Percentiles rank a stretch among this genome's conserved stretches.
These are phyloP conservation scores for Anas platyrhynchos DNA, from an alignment of 2,113 vertebrate genomes.

Conservation along the genomic window DNA sequence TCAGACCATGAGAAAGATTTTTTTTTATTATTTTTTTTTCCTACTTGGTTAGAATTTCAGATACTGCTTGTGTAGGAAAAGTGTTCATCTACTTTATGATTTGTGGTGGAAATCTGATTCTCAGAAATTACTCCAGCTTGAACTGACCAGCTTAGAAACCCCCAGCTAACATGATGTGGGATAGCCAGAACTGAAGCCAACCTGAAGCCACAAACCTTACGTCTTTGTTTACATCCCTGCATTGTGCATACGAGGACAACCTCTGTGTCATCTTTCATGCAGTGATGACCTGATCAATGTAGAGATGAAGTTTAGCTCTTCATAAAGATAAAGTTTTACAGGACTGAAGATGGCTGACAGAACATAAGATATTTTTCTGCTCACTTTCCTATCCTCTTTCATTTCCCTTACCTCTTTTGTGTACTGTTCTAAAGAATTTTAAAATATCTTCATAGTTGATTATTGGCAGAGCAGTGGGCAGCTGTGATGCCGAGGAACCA, in stretches of 20 bases:
- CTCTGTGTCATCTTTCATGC: neutral
- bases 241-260: neutral
- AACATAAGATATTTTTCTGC: neutral
- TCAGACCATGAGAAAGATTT: neutral
- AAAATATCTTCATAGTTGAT: neutral
- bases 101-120: neutral
- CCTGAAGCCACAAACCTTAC: neutral
- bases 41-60: neutral
- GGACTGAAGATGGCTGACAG: neutral
- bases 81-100: neutral
- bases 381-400: neutral
- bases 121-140: neutral
- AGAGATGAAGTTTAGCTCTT: neutral
- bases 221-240: neutral
- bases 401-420: neutral
- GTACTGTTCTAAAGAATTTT: neutral
- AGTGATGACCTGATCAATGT: rapidly evolving
- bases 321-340: neutral
- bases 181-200: neutral
- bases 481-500: neutral
- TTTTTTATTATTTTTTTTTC: neutral
- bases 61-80: rapidly evolving
- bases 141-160: neutral
- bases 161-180: neutral
- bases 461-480: neutral